Evolutionary conservation across 1,140 invertebrate genomes (phyloP).

Genomic region (Limonius californicus): DNA sequence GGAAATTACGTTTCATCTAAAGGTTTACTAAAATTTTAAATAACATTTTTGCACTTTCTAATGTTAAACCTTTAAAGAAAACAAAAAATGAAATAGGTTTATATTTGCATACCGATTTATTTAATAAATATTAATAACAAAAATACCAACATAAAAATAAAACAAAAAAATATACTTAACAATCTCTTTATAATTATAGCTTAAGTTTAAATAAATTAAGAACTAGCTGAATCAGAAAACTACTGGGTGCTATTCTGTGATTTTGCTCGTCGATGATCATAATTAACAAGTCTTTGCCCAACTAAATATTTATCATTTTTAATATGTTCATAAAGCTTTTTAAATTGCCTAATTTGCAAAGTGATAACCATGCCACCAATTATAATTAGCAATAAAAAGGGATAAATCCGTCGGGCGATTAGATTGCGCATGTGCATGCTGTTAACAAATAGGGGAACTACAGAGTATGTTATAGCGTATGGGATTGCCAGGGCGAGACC

Average conservation of each 20-base stretch:
- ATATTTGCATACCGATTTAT: too few species aligned
- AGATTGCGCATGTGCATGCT: conserved; percentile 70
- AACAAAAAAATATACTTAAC: too few species aligned
- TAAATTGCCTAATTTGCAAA: conserved; percentile 83
- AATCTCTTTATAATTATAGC: neutral
- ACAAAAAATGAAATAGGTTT: too few species aligned
- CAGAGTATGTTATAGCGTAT: conserved; percentile 80
- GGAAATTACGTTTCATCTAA: too few species aligned
- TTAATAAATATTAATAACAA: too few species aligned
- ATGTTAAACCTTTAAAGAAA: too few species aligned
- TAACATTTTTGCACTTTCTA: too few species aligned
- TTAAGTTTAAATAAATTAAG: conserved; percentile 9
- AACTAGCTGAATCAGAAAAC: neutral
- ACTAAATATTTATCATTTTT: conserved; percentile 99
- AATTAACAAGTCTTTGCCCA: conserved; percentile 91
- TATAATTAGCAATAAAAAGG: conserved; percentile 72
- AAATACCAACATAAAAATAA: too few species aligned
- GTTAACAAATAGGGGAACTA: conserved; percentile 75
- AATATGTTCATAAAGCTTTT: conserved; percentile 94
- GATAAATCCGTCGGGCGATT: conserved; percentile 87
- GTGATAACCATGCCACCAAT: conserved; percentile 66
- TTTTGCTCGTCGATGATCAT: conserved; percentile 68
- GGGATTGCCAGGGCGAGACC: conserved; percentile 86
- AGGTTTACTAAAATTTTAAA: too few species aligned
- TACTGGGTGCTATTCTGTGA: conserved; percentile 9